Percentiles rank a stretch among this genome's conserved stretches.
Evolutionary conservation across 2,888 invertebrate species (phyloP).

Genomic region (Heliconius charithonia): DNA sequence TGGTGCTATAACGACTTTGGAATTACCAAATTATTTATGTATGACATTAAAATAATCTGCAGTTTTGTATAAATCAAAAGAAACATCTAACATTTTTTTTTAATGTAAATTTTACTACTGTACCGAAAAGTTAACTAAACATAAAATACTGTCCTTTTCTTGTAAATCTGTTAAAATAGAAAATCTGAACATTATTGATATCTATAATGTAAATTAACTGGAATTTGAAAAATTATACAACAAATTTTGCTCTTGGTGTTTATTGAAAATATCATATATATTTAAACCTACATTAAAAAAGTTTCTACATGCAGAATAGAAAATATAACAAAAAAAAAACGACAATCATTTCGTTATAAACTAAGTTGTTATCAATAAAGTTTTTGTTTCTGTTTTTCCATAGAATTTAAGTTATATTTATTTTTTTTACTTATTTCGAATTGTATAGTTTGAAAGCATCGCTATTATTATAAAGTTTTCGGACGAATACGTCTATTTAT

Average conservation of each 20-base stretch:
- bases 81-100: too few species aligned
- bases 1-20: constrained; percentile 60
- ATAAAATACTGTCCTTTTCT: background rate
- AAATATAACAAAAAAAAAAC: background rate
- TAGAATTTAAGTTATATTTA: constrained; percentile 67
- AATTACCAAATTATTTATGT: background rate
- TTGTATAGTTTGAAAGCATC: constrained; percentile 68
- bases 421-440: constrained; percentile 69
- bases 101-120: too few species aligned
- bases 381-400: constrained; percentile 59
- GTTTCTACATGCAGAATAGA: constrained; percentile 8
- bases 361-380: constrained; percentile 48
- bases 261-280: too few species aligned
- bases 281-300: background rate
- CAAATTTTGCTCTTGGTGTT: too few species aligned
- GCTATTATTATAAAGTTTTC: constrained; percentile 70
- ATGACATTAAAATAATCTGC: background rate
- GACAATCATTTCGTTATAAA: constrained; percentile 5
- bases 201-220: background rate
- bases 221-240: background rate
- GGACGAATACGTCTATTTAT: constrained; percentile 69
- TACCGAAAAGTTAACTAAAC: background rate
- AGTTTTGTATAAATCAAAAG: background rate
- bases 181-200: background rate
- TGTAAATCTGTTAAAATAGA: too few species aligned